Evolutionary conservation across 92 coral and sea anemone genomes (phyloP).

Genomic region (Scolanthus callimorphus): DNA sequence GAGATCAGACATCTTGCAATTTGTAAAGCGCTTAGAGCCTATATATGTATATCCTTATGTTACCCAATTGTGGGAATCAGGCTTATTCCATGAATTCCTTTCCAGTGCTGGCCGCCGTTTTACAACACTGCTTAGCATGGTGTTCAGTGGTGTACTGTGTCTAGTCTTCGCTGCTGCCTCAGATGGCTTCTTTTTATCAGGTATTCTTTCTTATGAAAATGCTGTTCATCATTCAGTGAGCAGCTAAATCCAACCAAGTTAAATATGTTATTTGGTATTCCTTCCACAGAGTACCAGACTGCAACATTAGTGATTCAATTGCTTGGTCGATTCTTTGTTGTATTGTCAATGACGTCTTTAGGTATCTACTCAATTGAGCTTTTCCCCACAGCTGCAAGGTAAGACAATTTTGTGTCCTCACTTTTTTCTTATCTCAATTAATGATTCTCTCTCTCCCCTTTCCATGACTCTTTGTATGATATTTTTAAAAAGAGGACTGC

Average conservation of each 20-base stretch:
- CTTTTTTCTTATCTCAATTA: no score
- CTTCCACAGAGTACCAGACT: neutral
- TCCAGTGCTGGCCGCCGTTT: conserved; percentile 77
- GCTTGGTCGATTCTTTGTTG: conserved; percentile 46
- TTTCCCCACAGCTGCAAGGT: conserved; percentile 62
- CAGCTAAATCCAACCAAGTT: no score
- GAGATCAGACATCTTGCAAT: no score
- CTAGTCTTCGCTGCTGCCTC: conserved; percentile 56
- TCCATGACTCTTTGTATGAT: no score
- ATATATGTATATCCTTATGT: no score
- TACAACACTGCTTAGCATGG: conserved; percentile 39
- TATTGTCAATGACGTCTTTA: conserved; percentile 40
- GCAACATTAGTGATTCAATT: conserved; percentile 38
- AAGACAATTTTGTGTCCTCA: neutral
- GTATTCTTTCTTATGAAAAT: conserved; percentile 13
- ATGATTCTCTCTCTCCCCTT: neutral
- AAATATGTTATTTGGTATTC: neutral
- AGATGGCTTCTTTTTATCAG: conserved; percentile 47
- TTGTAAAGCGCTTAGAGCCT: no score
- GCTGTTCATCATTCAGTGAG: no score
- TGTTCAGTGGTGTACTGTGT: conserved; percentile 51
- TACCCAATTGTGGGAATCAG: no score
- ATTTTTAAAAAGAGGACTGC: no score
- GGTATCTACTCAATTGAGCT: conserved; percentile 51
- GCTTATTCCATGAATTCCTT: no score